Percentiles rank a stretch among this genome's conserved stretches.
phyloP scores from a whole-genome alignment of 1,140 invertebrate genomes.

The Caerostris darwini region DNA sequence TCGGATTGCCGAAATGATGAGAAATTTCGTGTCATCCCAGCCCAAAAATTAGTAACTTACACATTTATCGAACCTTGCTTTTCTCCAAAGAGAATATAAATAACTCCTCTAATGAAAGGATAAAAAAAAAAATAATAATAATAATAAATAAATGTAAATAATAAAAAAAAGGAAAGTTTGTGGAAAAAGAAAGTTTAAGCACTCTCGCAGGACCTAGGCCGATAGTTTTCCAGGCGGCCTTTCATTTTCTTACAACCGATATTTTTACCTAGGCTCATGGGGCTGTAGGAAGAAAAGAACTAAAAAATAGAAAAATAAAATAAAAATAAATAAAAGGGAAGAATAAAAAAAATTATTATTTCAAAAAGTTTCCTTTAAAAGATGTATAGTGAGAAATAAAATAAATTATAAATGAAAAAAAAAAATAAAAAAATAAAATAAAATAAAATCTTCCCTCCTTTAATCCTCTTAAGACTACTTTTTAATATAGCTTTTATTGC shows the following conservation, averaged over 20 bases:
- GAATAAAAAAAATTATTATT: slow-evolving; percentile 20
- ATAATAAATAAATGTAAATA: no score
- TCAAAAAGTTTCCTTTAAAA: slow-evolving; percentile 67
- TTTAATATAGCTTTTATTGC: slow-evolving; percentile 73
- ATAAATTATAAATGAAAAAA: slow-evolving; percentile 41
- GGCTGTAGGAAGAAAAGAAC: background rate
- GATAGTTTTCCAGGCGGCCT: slow-evolving; percentile 35
- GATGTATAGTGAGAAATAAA: slow-evolving; percentile 69
- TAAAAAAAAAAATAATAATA: no score
- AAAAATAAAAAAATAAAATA: no score
- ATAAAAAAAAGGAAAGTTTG: slow-evolving; percentile 18
- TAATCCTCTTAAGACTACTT: slow-evolving; percentile 67
- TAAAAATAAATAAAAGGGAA: background rate
- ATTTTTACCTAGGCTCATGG: slow-evolving; percentile 21
- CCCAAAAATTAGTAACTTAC: slow-evolving; percentile 62
- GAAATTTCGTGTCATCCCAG: slow-evolving; percentile 22
- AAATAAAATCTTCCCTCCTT: background rate
- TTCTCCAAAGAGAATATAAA: slow-evolving; percentile 35
- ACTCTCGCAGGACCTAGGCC: slow-evolving; percentile 37
- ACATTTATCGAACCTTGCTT: slow-evolving; percentile 48
- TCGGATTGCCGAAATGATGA: slow-evolving; percentile 32
- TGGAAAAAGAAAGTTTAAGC: slow-evolving; percentile 63
- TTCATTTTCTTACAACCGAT: slow-evolving; percentile 36
- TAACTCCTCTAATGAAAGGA: background rate
- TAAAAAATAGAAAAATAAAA: no score